Evolutionary conservation across 2,113 vertebrate genomes (phyloP).

Genomic region (Phycodurus eques): DNA sequence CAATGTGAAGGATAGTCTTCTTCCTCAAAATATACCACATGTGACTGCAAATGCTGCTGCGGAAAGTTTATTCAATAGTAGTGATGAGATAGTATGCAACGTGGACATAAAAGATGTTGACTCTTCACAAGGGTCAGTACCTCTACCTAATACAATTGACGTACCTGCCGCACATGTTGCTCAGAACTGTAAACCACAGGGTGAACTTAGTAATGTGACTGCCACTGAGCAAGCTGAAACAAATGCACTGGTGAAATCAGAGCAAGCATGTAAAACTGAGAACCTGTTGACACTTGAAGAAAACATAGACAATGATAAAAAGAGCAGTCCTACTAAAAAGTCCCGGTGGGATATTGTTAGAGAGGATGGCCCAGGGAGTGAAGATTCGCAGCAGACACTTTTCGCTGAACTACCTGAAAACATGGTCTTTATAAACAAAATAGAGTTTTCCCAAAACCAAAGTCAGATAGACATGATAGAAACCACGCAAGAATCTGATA

Average conservation of each 20-base stretch:
- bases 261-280: slow-evolving; percentile 40
- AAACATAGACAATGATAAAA: slow-evolving; percentile 37
- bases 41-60: slow-evolving; percentile 24
- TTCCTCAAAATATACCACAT: slow-evolving; percentile 26
- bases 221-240: slow-evolving; percentile 13
- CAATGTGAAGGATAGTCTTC: slow-evolving; percentile 37
- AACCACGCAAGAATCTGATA: slow-evolving; percentile 22
- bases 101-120: slow-evolving; percentile 34
- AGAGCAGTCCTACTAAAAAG: slow-evolving; percentile 51
- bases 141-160: slow-evolving; percentile 41
- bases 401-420: slow-evolving; percentile 51
- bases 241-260: slow-evolving; percentile 13
- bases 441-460: slow-evolving; percentile 59
- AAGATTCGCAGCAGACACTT: slow-evolving; percentile 40
- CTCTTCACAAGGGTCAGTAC: slow-evolving; percentile 29
- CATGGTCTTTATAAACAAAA: slow-evolving; percentile 62
- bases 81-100: slow-evolving; percentile 27
- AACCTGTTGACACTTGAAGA: slow-evolving; percentile 33
- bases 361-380: slow-evolving; percentile 58
- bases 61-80: slow-evolving; percentile 27
- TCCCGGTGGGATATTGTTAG: slow-evolving; percentile 79
- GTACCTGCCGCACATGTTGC: slow-evolving; percentile 30
- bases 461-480: slow-evolving; percentile 37
- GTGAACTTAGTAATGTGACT: slow-evolving; percentile 23
- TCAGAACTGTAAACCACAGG: slow-evolving; percentile 55